Evolutionary conservation across 2,888 invertebrate species (phyloP).

Genomic region (Lasioglossum figueresi): DNA sequence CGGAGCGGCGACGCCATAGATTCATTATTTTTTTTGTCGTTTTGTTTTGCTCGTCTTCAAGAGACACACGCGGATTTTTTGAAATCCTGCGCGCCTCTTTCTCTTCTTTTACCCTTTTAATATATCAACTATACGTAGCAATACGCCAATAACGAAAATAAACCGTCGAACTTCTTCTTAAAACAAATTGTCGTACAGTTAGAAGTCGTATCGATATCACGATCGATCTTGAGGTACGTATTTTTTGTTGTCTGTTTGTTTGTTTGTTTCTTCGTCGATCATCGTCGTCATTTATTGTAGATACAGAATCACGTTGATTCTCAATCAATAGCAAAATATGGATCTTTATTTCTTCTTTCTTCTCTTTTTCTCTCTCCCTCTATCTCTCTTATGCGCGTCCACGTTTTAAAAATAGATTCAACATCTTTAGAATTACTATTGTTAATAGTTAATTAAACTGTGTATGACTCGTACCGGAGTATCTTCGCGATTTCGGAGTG

Average conservation of each 20-base stretch:
- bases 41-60: neutral
- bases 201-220: conserved; percentile 82
- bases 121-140: conserved; percentile 66
- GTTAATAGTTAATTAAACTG: conserved; percentile 80
- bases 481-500: conserved; percentile 60
- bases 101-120: conserved; percentile 22
- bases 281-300: conserved; percentile 72
- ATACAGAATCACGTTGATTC: conserved; percentile 72
- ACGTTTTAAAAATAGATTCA: conserved; percentile 82
- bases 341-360: conserved; percentile 72
- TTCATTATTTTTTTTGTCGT: conserved; percentile 7
- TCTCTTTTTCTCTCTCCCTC: conserved; percentile 48
- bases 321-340: conserved; percentile 82
- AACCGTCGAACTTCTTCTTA: conserved; percentile 74
- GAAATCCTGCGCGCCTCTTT: conserved; percentile 44
- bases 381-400: conserved; percentile 69
- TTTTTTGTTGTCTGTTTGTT: conserved; percentile 50
- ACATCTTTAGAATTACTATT: conserved; percentile 81
- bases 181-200: conserved; percentile 79
- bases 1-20: conserved; percentile 36
- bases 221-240: conserved; percentile 83
- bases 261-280: conserved; percentile 69
- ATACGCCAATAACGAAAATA: conserved; percentile 80
- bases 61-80: conserved; percentile 43
- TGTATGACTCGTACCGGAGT: conserved; percentile 71